phyloP scores from a whole-genome alignment of 1,140 invertebrate genomes.

The Amyelois transitella region DNA sequence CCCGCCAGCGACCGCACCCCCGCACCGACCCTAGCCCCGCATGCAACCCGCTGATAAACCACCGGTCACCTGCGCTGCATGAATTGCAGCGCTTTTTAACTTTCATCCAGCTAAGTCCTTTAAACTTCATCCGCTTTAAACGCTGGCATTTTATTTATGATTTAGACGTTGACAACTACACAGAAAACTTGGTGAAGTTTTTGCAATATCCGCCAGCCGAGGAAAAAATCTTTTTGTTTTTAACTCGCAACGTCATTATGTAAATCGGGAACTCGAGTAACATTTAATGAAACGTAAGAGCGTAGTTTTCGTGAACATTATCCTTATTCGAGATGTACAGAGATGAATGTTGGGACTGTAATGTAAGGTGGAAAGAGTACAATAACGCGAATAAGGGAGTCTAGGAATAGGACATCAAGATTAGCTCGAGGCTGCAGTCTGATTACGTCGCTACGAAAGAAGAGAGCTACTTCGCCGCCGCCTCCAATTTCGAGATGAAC shows the following conservation, averaged over 20 bases:
- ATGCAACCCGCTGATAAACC: slow-evolving; percentile 52
- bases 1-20: slow-evolving; percentile 10
- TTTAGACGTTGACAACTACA: slow-evolving; percentile 46
- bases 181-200: slow-evolving; percentile 31
- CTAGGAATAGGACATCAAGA: slow-evolving; percentile 58
- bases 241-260: slow-evolving; percentile 30
- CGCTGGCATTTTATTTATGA: slow-evolving; percentile 60
- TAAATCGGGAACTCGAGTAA: slow-evolving; percentile 14
- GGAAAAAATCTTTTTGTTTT: slow-evolving; percentile 22
- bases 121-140: slow-evolving; percentile 61
- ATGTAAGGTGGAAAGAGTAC: slow-evolving; percentile 43
- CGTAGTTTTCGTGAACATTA: slow-evolving; percentile 9
- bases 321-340: slow-evolving; percentile 5
- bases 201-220: slow-evolving; percentile 23
- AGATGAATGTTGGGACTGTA: slow-evolving; percentile 16
- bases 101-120: slow-evolving; percentile 57
- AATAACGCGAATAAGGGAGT: slow-evolving; percentile 41
- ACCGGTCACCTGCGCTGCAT: slow-evolving; percentile 69
- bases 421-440: slow-evolving; percentile 61
- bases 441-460: slow-evolving; percentile 55
- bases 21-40: slow-evolving; percentile 12
- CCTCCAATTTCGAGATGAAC: slow-evolving; percentile 42
- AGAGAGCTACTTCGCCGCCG: slow-evolving; percentile 40
- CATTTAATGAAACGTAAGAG: slow-evolving; percentile 11
- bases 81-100: slow-evolving; percentile 71